A percentile compares a stretch with the other conserved stretches of the same genome.
Conservation (phyloP, 2,113 vertebrate species). For the Paradoxurus hermaphroditus region DNA sequence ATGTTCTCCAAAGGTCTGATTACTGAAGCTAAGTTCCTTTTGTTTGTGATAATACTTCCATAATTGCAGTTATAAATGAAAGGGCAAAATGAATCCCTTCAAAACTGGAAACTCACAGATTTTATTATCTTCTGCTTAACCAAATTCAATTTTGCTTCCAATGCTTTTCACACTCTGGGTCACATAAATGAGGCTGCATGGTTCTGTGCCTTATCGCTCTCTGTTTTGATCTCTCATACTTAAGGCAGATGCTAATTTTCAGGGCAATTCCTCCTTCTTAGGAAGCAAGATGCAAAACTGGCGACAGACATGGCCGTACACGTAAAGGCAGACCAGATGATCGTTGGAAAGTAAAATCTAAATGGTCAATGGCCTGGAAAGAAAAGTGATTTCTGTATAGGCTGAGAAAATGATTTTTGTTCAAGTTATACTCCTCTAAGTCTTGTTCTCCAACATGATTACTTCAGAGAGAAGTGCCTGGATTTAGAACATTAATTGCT, state of each 20-base stretch:
- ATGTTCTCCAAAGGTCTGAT: constrained; percentile 50
- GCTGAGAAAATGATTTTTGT: not conserved
- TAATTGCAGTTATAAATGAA: constrained; percentile 79
- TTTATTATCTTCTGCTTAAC: constrained; percentile 75
- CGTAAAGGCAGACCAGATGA: rapidly evolving
- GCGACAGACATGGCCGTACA: not conserved
- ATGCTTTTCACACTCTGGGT: constrained; percentile 53
- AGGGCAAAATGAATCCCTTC: constrained; percentile 67
- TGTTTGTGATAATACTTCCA: constrained; percentile 71
- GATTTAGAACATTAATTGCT: not conserved
- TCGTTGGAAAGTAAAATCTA: not conserved
- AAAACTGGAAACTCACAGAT: constrained; percentile 63
- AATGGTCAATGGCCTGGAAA: not conserved
- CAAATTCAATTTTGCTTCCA: constrained; percentile 71
- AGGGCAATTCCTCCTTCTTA: not conserved
- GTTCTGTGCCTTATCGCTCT: constrained; percentile 37
- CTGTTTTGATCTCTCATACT: constrained; percentile 49
- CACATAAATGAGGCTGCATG: constrained; percentile 63
- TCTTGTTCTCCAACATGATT: not conserved
- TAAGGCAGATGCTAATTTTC: constrained; percentile 37
- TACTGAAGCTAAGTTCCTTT: constrained; percentile 67
- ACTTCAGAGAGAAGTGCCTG: not conserved
- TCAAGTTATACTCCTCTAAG: not conserved
- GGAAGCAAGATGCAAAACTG: not conserved
- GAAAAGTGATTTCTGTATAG: not conserved